Evolutionary conservation across 2,888 invertebrate genomes (phyloP), one percentile per base, ranked within the genome.

Genomic region (Caenorhabditis doughertyi): DNA sequence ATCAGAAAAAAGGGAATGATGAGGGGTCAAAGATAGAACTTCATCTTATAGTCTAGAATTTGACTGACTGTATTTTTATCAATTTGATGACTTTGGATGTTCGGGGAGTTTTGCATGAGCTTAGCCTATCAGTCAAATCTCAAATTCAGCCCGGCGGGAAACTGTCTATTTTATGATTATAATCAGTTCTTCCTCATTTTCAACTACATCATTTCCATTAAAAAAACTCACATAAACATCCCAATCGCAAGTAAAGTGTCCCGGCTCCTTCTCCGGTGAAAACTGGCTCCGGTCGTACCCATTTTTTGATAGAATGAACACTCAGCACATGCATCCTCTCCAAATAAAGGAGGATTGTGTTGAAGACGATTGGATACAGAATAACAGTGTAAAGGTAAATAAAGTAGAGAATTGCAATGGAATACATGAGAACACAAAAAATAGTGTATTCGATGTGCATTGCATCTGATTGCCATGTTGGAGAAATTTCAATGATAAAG

Each of bases 341-440:
- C 8, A 76, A 35, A 23, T 51, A 76, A 1, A 76, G 67, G 29
- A 76, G 67, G 49, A 68, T n/a, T 25, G 65, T 77, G 44, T 60
- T 70, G 76, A 70, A 65, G 18, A 64, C 74, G 58, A 60, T 42
- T 13, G 81, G 74, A 16, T 81, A 81, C 7, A 81, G 51, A 18
- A 81, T 76, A 21, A 70, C 62, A 18, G 71, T 44, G 51, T 81
- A 81, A 18, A 81, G 65, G 32, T 81, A 81, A 25, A 81, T 13
- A 21, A 81, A 81, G 49, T 76, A 81, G 25, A 76, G 13, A n/a
- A 81, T 81, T 3, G 74, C 81, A 18, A 71, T 76, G 21, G 74
- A 74, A 58, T 81, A 81, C 81, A 81, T 81, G 18, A 81, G 51
- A 18, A 81, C 65, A 51, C 74, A 81, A 56, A 81, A 81, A 29